phyloP scores from a whole-genome alignment of 1,140 invertebrate species.

The Drosophila equinoxialis region DNA sequence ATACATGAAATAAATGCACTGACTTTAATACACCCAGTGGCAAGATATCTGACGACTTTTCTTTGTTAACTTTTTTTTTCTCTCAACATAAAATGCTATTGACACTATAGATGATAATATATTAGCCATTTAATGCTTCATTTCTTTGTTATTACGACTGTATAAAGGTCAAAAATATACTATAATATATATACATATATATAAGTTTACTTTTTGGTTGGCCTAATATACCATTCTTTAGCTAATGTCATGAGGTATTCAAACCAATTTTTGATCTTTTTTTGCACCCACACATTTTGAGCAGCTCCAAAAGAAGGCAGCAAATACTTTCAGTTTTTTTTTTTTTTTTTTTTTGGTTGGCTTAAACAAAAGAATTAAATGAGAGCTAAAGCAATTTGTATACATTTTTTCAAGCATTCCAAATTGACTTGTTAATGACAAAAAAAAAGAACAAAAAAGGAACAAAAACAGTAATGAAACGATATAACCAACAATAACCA shows the following conservation, averaged over 20 bases:
- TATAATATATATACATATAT: no score
- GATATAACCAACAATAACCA: conserved; percentile 31
- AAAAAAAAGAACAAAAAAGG: conserved; percentile 22
- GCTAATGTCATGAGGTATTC: background rate
- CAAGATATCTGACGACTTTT: background rate
- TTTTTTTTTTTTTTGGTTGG: conserved; percentile 26
- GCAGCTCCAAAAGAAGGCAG: conserved; percentile 7
- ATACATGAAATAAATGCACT: background rate
- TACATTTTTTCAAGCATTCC: conserved; percentile 14
- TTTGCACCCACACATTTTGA: conserved; percentile 58
- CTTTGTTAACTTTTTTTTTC: no score
- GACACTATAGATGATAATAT: no score
- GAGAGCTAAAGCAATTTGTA: conserved; percentile 23
- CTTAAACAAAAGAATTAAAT: conserved; percentile 73
- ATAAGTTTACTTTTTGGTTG: no score
- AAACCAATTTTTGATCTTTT: conserved; percentile 10
- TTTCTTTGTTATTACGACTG: no score
- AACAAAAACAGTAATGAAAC: conserved; percentile 23
- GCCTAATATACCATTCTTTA: background rate
- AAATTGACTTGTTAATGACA: conserved; percentile 75
- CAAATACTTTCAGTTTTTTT: conserved; percentile 48
- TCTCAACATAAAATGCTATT: no score
- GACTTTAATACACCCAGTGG: background rate
- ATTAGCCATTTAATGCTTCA: no score
- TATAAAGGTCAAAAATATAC: no score